Evolutionary conservation across 2,113 vertebrate genomes (phyloP).

Genomic region (Tamias sibiricus): DNA sequence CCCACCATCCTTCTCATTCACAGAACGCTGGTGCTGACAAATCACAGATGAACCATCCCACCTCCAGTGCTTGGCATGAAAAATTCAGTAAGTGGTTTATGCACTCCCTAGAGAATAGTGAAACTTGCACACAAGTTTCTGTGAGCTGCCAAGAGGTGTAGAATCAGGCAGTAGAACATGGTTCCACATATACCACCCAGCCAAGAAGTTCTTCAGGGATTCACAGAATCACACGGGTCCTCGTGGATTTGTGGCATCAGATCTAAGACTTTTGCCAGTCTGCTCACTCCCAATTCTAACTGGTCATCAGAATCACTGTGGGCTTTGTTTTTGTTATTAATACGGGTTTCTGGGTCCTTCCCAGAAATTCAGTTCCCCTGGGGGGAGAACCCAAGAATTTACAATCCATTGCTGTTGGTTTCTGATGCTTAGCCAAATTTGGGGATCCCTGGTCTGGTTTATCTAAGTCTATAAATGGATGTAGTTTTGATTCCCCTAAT

Average conservation of each 20-base stretch:
- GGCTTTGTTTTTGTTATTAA: neutral
- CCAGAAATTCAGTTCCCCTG: neutral
- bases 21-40: neutral
- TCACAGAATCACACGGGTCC: neutral
- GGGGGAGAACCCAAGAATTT: neutral
- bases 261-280: rapidly evolving
- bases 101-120: neutral
- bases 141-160: neutral
- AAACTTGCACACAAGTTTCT: neutral
- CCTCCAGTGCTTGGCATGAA: neutral
- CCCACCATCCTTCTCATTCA: neutral
- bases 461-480: neutral
- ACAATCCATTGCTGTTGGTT: neutral
- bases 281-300: neutral
- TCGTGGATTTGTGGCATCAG: neutral
- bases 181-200: neutral
- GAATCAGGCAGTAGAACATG: neutral
- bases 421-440: neutral
- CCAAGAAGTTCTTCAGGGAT: neutral
- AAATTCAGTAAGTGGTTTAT: neutral
- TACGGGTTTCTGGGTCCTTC: neutral
- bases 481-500: neutral
- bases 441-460: neutral
- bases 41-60: neutral
- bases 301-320: neutral